Evolutionary conservation across 2,113 vertebrate species (phyloP).

Genomic region (Phycodurus eques): DNA sequence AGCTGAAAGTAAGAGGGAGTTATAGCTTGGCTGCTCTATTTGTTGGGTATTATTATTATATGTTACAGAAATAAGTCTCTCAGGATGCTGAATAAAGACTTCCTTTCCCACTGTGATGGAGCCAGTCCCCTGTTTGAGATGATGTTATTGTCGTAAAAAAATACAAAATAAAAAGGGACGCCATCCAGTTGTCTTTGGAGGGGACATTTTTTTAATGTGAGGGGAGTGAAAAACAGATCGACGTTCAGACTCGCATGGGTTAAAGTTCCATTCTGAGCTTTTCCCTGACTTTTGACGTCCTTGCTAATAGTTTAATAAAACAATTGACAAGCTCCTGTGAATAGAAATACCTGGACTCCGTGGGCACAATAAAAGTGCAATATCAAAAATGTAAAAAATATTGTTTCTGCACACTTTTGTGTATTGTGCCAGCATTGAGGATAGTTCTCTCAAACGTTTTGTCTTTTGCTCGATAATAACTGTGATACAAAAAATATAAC

Average conservation of each 20-base stretch:
- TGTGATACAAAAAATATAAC: background rate
- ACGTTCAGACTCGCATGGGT: background rate
- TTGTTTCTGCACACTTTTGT: background rate
- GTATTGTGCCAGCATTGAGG: background rate
- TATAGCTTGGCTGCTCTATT: slow-evolving; percentile 49
- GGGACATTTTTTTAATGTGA: background rate
- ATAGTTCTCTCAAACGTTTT: background rate
- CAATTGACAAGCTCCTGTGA: background rate
- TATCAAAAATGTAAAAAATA: background rate
- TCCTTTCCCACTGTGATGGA: slow-evolving; percentile 39
- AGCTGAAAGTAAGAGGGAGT: slow-evolving; percentile 15
- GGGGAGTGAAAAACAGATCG: no score
- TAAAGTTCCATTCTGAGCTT: background rate
- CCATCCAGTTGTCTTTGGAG: background rate
- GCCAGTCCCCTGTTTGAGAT: slow-evolving; percentile 40
- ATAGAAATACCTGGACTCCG: background rate
- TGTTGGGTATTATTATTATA: no score
- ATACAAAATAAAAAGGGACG: background rate
- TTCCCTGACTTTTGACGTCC: slow-evolving; percentile 1
- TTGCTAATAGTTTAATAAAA: background rate
- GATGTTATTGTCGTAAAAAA: slow-evolving; percentile 37
- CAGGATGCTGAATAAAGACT: slow-evolving; percentile 53
- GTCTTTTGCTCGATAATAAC: background rate
- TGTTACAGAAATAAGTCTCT: slow-evolving; percentile 10
- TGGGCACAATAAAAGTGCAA: background rate